phyloP scores from a whole-genome alignment of 2,888 invertebrate genomes.

The Apamea crenata region DNA sequence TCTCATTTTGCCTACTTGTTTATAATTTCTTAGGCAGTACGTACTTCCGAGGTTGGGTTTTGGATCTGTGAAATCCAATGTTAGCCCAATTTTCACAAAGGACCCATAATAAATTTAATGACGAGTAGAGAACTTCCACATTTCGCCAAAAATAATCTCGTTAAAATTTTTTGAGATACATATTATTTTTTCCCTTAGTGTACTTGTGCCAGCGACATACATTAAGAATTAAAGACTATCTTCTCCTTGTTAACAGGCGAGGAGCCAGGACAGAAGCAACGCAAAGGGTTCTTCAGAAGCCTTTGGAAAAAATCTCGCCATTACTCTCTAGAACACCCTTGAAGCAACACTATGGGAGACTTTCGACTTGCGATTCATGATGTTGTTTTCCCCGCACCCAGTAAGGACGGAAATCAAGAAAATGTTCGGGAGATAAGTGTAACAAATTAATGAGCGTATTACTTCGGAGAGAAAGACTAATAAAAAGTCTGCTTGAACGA shows the following conservation, averaged over 20 bases:
- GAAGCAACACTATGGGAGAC: conserved; percentile 78
- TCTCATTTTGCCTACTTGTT: not conserved
- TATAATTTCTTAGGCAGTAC: not conserved
- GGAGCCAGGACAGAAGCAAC: conserved; percentile 93
- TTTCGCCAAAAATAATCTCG: not conserved
- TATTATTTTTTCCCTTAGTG: not conserved
- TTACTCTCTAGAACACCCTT: conserved; percentile 96
- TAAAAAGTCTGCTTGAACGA: conserved; percentile 36
- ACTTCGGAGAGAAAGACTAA: conserved; percentile 45
- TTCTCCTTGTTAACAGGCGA: conserved; percentile 89
- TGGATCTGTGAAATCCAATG: not conserved
- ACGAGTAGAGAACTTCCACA: not conserved
- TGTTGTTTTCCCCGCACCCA: conserved; percentile 39
- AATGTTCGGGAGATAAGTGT: conserved; percentile 37
- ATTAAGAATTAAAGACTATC: conserved; percentile 1
- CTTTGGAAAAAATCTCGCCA: conserved; percentile 97
- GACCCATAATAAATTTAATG: not conserved
- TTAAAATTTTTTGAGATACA: not conserved
- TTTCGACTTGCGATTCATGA: conserved; percentile 45
- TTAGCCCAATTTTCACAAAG: not conserved
- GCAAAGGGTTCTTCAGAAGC: conserved; percentile 96
- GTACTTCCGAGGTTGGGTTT: not conserved
- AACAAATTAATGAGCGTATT: conserved; percentile 31
- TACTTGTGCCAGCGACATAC: not conserved
- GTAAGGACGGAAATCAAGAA: conserved; percentile 43